These are phyloP conservation scores for Echinometra lucunter DNA, from an alignment of 53 echinoderm and acorn worm genomes.

Conservation along the genomic window DNA sequence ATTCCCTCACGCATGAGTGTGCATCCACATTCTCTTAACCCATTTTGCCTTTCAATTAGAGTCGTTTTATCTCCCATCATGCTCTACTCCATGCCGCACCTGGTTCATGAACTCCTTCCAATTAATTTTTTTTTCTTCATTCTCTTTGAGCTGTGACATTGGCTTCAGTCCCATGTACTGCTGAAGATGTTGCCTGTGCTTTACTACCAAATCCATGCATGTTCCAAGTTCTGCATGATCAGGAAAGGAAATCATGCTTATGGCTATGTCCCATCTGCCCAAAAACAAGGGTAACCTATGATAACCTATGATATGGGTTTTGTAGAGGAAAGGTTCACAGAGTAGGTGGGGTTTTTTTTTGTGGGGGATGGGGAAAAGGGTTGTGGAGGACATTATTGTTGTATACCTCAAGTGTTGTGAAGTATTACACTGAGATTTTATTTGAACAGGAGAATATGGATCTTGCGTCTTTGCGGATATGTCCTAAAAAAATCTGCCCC, in stretches of 20 bases:
- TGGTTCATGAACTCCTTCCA: constrained; percentile 5
- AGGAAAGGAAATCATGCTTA: constrained; percentile 40
- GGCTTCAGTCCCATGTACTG: constrained; percentile 34
- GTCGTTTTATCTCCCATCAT: constrained; percentile 25
- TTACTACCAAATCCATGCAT: neutral
- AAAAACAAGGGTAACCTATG: neutral
- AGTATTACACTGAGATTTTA: too few species aligned
- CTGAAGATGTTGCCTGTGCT: neutral
- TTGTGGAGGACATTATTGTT: too few species aligned
- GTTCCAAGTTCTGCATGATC: neutral
- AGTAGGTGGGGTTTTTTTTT: neutral
- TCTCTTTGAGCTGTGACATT: neutral
- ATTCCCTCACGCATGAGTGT: constrained; percentile 41
- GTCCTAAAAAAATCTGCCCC: neutral
- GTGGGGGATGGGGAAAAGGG: neutral
- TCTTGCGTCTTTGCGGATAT: neutral
- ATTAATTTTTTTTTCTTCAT: too few species aligned
- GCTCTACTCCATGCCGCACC: neutral
- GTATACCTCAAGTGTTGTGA: too few species aligned
- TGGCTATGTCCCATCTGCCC: constrained; percentile 11
- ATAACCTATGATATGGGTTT: too few species aligned
- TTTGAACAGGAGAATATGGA: neutral
- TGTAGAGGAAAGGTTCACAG: neutral
- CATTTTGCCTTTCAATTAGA: constrained; percentile 38
- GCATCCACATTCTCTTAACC: neutral